These are phyloP conservation scores for Penaeus monodon DNA, from an alignment of 2,888 invertebrate genomes.

Conservation along the genomic window DNA sequence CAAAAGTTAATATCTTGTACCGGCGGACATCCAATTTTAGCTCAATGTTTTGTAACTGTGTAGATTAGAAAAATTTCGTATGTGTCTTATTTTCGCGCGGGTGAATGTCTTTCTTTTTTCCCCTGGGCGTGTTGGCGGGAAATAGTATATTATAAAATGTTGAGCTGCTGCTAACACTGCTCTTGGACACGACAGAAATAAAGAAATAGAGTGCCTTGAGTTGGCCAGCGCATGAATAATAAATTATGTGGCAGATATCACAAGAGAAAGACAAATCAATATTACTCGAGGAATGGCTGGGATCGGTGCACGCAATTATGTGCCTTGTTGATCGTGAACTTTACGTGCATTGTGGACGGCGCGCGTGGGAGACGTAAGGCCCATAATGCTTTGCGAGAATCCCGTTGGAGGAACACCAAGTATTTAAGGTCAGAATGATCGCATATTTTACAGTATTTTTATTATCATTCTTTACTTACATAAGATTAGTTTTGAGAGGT, in stretches of 20 bases:
- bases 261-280: conserved; percentile 63
- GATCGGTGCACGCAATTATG: conserved; percentile 61
- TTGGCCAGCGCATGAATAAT: conserved; percentile 55
- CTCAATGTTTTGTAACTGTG: conserved; percentile 59
- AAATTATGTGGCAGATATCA: conserved; percentile 63
- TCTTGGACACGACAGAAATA: conserved; percentile 13
- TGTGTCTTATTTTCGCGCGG: conserved; percentile 58
- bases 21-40: conserved; percentile 44
- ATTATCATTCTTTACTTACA: conserved; percentile 33
- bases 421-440: conserved; percentile 59
- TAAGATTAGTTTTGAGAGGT: neutral
- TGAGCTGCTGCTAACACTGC: neutral
- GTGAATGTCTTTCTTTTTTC: conserved; percentile 42
- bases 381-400: conserved; percentile 44
- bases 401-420: conserved; percentile 43
- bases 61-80: conserved; percentile 58
- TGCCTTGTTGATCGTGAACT: conserved; percentile 59
- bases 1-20: neutral
- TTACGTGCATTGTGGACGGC: conserved; percentile 58
- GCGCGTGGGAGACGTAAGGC: conserved; percentile 50
- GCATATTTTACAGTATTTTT: conserved; percentile 51
- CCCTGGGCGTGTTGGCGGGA: conserved; percentile 35
- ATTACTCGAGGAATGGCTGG: conserved; percentile 62
- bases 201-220: conserved; percentile 35
- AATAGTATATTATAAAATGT: conserved; percentile 50